These are phyloP conservation scores for Dynastes grantii DNA, from an alignment of 2,888 invertebrate genomes.

Conservation along the genomic window DNA sequence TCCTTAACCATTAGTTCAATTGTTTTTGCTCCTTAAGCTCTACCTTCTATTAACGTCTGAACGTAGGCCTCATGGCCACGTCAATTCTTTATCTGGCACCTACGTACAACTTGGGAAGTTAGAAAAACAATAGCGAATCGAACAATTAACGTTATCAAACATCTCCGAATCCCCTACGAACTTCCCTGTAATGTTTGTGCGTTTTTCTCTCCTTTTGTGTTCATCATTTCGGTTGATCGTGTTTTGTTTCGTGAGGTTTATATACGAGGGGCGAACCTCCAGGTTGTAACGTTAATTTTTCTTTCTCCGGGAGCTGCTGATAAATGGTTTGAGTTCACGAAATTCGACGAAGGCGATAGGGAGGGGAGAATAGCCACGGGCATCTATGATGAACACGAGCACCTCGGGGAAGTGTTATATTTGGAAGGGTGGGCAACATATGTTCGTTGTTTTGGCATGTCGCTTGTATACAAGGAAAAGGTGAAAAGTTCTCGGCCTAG, in stretches of 20 bases:
- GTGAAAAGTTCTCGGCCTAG: too few species aligned
- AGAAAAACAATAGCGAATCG: conserved; percentile 17
- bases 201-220: background rate
- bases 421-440: too few species aligned
- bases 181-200: background rate
- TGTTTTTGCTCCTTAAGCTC: too few species aligned
- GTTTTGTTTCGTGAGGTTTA: conserved; percentile 11
- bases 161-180: conserved; percentile 8
- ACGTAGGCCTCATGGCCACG: too few species aligned
- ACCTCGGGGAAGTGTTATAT: too few species aligned
- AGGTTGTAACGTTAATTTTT: conserved; percentile 35
- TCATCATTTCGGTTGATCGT: background rate
- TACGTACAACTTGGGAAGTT: background rate
- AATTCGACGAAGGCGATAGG: background rate
- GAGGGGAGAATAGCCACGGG: background rate
- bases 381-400: too few species aligned
- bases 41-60: too few species aligned
- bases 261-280: conserved; percentile 4
- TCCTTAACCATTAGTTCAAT: too few species aligned
- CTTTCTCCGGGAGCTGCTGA: conserved; percentile 14
- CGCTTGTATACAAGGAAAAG: too few species aligned
- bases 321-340: conserved; percentile 40
- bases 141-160: conserved; percentile 42
- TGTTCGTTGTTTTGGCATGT: too few species aligned
- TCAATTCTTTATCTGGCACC: background rate